Evolutionary conservation across 2,113 vertebrate genomes (phyloP).

Genomic region (Falco punctatus): DNA sequence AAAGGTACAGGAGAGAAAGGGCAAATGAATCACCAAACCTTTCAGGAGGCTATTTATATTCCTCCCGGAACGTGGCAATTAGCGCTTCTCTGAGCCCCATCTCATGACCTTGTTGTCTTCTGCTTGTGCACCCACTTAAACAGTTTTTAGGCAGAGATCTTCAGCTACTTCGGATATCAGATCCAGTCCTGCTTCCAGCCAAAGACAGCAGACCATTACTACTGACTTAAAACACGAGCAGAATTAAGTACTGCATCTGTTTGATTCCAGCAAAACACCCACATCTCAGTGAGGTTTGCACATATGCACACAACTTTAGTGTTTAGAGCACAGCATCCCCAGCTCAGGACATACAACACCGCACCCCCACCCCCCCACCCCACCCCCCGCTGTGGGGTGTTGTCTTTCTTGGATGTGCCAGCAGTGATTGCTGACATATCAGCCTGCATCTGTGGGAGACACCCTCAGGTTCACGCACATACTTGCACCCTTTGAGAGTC

Average conservation of each 20-base stretch:
- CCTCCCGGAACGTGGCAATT: not conserved
- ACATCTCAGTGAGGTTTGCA: not conserved
- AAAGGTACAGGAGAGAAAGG: constrained; percentile 35
- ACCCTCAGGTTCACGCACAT: not conserved
- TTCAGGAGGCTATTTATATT: constrained; percentile 43
- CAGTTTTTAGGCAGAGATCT: constrained; percentile 25
- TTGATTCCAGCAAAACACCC: not conserved
- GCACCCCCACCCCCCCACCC: no score
- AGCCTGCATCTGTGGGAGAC: not conserved
- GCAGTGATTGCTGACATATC: not conserved
- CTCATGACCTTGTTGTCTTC: constrained; percentile 50
- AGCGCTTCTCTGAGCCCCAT: not conserved
- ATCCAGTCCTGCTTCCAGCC: not conserved
- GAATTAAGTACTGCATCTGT: not conserved
- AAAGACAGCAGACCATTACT: not conserved
- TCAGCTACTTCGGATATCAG: not conserved
- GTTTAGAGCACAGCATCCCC: not conserved
- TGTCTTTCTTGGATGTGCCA: not conserved
- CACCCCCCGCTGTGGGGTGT: not conserved
- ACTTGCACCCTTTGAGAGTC: not conserved
- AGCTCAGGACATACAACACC: not conserved
- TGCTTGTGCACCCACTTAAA: constrained; percentile 21
- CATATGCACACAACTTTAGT: rapidly evolving
- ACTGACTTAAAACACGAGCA: not conserved
- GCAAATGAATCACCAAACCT: constrained; percentile 54